A percentile compares a stretch with the other conserved stretches of the same genome.
These are phyloP conservation scores for Apotomis betuletana DNA, from an alignment of 2,888 invertebrate species.

Conservation along the genomic window DNA sequence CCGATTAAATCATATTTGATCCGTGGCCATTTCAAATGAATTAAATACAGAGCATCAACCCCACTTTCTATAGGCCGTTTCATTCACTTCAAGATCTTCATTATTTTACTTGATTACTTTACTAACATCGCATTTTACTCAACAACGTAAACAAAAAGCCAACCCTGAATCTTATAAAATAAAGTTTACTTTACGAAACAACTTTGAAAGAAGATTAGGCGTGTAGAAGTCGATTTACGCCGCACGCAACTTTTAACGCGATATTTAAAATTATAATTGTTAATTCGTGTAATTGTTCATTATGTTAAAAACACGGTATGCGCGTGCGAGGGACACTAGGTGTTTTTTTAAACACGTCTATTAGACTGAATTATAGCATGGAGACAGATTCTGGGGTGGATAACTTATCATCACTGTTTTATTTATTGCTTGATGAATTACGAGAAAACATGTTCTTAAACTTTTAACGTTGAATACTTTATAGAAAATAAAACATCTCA, in stretches of 20 bases:
- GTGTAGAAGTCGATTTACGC: conserved; percentile 4
- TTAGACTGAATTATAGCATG: neutral
- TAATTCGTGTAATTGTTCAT: conserved; percentile 29
- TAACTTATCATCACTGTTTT: neutral
- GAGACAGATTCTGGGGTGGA: neutral
- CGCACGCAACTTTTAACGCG: conserved; percentile 27
- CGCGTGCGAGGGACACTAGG: conserved; percentile 1
- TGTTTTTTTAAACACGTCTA: neutral
- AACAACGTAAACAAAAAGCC: neutral
- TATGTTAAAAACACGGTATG: conserved; percentile 19
- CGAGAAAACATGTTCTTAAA: no score
- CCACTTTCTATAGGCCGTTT: conserved; percentile 50
- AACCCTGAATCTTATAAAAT: neutral
- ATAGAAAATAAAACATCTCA: no score
- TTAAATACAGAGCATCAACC: conserved; percentile 50
- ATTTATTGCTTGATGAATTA: neutral
- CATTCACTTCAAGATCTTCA: conserved; percentile 25
- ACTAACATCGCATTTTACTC: neutral
- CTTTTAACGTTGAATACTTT: no score
- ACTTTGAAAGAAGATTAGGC: neutral
- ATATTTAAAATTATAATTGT: conserved; percentile 34
- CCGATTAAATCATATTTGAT: conserved; percentile 38
- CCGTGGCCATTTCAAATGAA: conserved; percentile 48
- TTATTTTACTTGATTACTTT: conserved; percentile 12
- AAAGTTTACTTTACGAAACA: neutral